Percentiles rank a stretch among this genome's conserved stretches.
These are phyloP conservation scores for Myripristis murdjan DNA, from an alignment of 2,797 vertebrate species.

Conservation along the genomic window DNA sequence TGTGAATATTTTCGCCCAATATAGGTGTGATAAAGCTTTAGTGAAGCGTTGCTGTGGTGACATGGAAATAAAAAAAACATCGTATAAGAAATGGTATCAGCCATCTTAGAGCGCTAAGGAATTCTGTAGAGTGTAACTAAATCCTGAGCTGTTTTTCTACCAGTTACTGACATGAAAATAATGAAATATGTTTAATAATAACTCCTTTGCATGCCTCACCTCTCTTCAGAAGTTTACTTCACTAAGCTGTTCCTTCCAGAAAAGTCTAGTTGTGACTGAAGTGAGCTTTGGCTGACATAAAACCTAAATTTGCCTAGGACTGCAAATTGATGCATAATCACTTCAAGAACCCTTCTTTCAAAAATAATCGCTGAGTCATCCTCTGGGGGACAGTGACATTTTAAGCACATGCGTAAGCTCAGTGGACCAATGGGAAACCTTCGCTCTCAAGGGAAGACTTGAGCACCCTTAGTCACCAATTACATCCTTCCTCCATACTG, in stretches of 20 bases:
- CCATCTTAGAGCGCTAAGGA: too few species aligned
- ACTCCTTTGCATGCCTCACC: too few species aligned
- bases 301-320: constrained; percentile 35
- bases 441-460: constrained; percentile 1
- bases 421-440: constrained; percentile 37
- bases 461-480: constrained; percentile 31
- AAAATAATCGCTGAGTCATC: constrained; percentile 1
- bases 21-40: too few species aligned
- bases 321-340: constrained; percentile 16
- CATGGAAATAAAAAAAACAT: too few species aligned
- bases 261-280: constrained; percentile 9
- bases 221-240: constrained; percentile 2
- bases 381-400: constrained; percentile 9
- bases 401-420: background rate
- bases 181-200: too few species aligned
- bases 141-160: too few species aligned
- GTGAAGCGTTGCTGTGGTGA: too few species aligned
- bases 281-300: constrained; percentile 19
- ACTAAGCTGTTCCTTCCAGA: background rate
- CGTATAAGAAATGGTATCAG: too few species aligned
- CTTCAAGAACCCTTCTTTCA: constrained; percentile 11
- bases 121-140: too few species aligned
- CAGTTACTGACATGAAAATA: too few species aligned
- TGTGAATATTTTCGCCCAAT: too few species aligned
- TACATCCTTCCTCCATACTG: constrained; percentile 5